Percentiles rank a stretch among this genome's conserved stretches.
phyloP scores from a whole-genome alignment of 2,797 vertebrate genomes.

The Agapornis canus region DNA sequence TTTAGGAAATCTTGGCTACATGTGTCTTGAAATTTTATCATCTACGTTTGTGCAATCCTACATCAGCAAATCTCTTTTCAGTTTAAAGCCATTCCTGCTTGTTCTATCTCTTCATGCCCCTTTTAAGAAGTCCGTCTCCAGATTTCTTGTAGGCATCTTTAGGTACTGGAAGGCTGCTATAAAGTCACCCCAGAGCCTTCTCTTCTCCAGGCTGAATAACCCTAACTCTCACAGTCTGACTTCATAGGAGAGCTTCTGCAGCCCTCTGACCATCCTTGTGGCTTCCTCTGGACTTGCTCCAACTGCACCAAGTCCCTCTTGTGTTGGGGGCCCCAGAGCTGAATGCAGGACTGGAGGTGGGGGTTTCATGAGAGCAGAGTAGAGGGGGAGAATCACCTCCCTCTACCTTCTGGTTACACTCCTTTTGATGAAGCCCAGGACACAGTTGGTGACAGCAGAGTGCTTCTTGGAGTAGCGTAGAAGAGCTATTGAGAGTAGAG shows the following conservation, averaged over 20 bases:
- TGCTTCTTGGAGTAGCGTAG: not conserved
- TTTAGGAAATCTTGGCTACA: not conserved
- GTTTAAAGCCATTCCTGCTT: not conserved
- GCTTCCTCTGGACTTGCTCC: not conserved
- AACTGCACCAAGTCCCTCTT: not conserved
- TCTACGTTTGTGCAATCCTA: not conserved
- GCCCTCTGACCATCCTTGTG: not conserved
- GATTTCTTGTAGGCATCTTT: not conserved
- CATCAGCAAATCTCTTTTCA: not conserved
- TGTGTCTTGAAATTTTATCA: not conserved
- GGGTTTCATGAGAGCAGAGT: not conserved
- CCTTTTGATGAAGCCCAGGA: not conserved
- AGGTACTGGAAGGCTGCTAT: not conserved
- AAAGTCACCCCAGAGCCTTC: not conserved
- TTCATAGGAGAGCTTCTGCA: not conserved
- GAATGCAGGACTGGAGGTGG: not conserved
- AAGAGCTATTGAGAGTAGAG: not conserved
- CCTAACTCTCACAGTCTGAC: not conserved
- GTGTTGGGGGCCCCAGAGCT: not conserved
- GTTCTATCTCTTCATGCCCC: not conserved
- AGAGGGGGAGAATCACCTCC: not conserved
- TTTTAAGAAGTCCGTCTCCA: not conserved
- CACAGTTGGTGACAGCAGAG: not conserved
- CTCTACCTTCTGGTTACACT: not conserved
- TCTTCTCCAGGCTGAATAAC: not conserved